Evolutionary conservation across 1,140 invertebrate species (phyloP).

Genomic region (Drosophila tani): DNA sequence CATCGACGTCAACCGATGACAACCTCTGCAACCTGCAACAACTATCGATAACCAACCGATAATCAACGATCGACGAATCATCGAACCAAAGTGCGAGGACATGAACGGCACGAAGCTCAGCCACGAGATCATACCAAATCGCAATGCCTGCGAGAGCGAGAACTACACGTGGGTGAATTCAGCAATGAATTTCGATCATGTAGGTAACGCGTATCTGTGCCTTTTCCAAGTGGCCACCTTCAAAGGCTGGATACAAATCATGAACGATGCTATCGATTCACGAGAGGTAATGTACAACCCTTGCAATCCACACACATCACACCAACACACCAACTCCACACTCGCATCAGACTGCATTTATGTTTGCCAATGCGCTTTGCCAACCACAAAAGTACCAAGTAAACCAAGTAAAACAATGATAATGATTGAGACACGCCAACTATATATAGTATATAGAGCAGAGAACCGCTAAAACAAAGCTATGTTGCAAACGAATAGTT

Average conservation of each 20-base stretch:
- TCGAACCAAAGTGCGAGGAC: constrained; percentile 91
- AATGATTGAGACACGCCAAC: constrained; percentile 22
- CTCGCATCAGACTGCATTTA: constrained; percentile 29
- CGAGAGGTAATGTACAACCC: constrained; percentile 89
- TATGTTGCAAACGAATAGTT: constrained; percentile 45
- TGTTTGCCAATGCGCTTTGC: constrained; percentile 52
- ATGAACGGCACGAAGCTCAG: constrained; percentile 92
- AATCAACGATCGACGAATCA: constrained; percentile 1
- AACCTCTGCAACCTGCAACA: not conserved
- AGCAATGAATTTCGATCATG: constrained; percentile 99
- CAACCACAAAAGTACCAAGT: constrained; percentile 16
- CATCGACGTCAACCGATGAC: constrained; percentile 33
- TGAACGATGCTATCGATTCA: constrained; percentile 99
- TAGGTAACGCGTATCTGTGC: constrained; percentile 98
- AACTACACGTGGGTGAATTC: constrained; percentile 98
- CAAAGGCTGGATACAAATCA: constrained; percentile 97
- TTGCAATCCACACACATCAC: constrained; percentile 22
- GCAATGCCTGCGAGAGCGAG: constrained; percentile 92
- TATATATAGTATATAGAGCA: constrained; percentile 44
- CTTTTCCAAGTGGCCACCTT: constrained; percentile 99
- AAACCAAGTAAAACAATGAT: constrained; percentile 9
- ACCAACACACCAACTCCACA: constrained; percentile 12
- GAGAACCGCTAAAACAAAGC: constrained; percentile 34
- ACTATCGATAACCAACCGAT: constrained; percentile 24
- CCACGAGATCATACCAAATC: constrained; percentile 94